These are phyloP conservation scores for Adoxophyes honmai DNA, from an alignment of 1,140 invertebrate genomes.

Conservation along the genomic window DNA sequence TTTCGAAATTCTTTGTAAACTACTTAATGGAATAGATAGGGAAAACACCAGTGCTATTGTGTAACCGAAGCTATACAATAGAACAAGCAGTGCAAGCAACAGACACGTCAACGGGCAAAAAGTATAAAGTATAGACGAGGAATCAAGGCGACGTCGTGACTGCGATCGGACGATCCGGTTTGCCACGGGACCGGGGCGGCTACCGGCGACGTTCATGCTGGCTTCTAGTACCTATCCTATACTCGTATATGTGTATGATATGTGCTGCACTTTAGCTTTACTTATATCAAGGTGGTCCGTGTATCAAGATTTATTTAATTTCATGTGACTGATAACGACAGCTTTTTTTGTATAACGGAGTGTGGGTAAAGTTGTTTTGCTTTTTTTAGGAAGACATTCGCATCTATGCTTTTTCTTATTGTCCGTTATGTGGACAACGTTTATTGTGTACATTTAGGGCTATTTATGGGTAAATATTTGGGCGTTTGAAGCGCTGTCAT, in stretches of 20 bases:
- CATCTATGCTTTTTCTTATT: no score
- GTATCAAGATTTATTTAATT: no score
- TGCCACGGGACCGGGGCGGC: constrained; percentile 1
- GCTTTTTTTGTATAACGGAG: no score
- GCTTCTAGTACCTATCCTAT: neutral
- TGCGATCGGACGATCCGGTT: neutral
- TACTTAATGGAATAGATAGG: constrained; percentile 9
- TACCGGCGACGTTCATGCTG: neutral
- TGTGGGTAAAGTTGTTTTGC: no score
- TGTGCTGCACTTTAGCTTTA: neutral
- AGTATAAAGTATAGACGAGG: constrained; percentile 10
- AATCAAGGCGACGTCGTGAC: neutral
- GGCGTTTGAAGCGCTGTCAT: no score
- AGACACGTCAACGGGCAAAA: constrained; percentile 11
- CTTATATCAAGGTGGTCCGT: no score
- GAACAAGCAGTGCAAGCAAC: neutral
- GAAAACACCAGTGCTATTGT: constrained; percentile 7
- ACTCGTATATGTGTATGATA: neutral
- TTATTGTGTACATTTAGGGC: no score
- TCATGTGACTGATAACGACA: no score
- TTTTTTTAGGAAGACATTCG: no score
- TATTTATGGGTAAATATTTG: no score
- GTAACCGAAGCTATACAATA: neutral
- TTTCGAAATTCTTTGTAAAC: constrained; percentile 5
- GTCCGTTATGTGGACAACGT: no score